Base-by-base conservation (phyloP, 1,140 invertebrate genomes). In the Zaprionus taronus region DNA sequence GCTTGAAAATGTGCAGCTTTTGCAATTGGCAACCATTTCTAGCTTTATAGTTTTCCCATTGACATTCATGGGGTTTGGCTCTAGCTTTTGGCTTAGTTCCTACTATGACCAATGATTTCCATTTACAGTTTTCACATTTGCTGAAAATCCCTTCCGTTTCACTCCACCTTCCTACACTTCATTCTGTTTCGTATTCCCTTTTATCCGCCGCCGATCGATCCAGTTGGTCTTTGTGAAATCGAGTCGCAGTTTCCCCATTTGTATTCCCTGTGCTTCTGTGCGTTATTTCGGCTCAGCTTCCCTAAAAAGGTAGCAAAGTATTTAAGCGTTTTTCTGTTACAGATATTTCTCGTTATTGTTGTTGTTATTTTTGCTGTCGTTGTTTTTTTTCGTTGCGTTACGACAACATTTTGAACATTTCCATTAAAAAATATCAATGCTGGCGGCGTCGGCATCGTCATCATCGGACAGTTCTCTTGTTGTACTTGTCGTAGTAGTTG, bases 281-380 rank as follows among this genome's bases (percentile, higher is more conserved):
- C 38, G 14, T 71, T 57, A 49, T 76, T 36, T 60, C 34, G 55
- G 44, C 58, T 79, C 79, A 72, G 82, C 71, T 85, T 79, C 79
- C 85, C 79, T 89, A 89, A 90, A 47, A 90, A 82, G 85, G 82
- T 75, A 80, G 83, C 79, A 80, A 83, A 91, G 82, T 86, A 85
- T 91, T 90, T 91, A 83, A 85, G 84, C 86, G 72, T 81, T 90
- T 78, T 77, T 79, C 58, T 67, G 77, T 65, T 76, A 84, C 85
- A 86, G 61, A 79, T 81, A 77, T 82, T 57, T 63, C 41, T 79
- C 34, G 79, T 60, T 67, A 34, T 71, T 34, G 28, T 66, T 71
- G 57, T 62, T 51, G 28, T 31, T 80, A 64, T 72, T n/a, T n/a
- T n/a, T 55, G 61, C 38, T 75, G 49, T 53, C 70, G 49, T 74